A percentile compares a stretch with the other conserved stretches of the same genome.
Conservation (phyloP, 2,113 vertebrate genomes). For the Aphelocoma coerulescens region DNA sequence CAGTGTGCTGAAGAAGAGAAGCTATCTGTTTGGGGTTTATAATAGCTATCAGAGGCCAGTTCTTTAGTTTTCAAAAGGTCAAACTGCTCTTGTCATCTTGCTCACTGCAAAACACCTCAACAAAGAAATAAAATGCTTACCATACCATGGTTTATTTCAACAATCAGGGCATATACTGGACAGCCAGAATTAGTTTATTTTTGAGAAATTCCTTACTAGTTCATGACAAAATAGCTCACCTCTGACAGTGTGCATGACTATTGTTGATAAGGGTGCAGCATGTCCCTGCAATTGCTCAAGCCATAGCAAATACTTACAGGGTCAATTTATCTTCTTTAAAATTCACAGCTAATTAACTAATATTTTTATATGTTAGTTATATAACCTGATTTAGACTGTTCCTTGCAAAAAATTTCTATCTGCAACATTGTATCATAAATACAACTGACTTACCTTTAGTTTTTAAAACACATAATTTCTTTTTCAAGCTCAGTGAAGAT, state of each 20-base stretch:
- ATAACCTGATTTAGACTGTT: neutral
- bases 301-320: neutral
- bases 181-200: neutral
- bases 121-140: neutral
- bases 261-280: neutral
- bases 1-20: neutral
- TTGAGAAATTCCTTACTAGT: neutral
- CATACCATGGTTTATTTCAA: neutral
- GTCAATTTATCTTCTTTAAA: neutral
- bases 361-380: neutral
- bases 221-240: neutral
- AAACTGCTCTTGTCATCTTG: neutral
- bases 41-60: neutral
- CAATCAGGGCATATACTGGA: neutral
- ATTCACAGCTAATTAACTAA: neutral
- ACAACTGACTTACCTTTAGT: neutral
- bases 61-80: neutral
- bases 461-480: neutral
- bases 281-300: neutral
- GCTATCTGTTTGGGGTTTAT: neutral
- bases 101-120: neutral
- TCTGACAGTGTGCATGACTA: accelerated
- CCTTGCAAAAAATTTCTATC: neutral
- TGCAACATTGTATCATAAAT: neutral
- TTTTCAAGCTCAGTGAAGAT: neutral